phyloP scores from a whole-genome alignment of 2,113 vertebrate genomes.

The Festucalex cinctus region DNA sequence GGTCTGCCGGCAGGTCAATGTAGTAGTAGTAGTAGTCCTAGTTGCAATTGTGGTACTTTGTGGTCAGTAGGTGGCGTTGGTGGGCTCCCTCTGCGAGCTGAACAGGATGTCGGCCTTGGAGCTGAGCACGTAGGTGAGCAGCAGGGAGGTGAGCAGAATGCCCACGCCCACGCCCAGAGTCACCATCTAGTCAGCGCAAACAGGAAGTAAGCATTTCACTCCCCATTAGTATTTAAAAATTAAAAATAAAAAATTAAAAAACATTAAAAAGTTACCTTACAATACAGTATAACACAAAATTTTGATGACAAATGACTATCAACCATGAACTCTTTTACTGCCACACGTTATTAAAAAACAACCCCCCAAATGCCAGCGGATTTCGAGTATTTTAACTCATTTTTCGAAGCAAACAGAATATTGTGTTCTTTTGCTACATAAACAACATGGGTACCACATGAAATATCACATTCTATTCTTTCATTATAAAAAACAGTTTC shows the following conservation, averaged over 20 bases:
- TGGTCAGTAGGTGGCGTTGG: conserved; percentile 81
- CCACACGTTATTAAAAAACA: too few species aligned
- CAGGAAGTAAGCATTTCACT: neutral
- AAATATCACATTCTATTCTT: too few species aligned
- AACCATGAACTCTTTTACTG: too few species aligned
- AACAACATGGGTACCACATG: too few species aligned
- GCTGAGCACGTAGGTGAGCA: conserved; percentile 84
- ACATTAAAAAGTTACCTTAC: too few species aligned
- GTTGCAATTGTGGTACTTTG: conserved; percentile 39
- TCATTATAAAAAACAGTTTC: too few species aligned
- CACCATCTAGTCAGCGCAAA: conserved; percentile 71
- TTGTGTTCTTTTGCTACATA: too few species aligned
- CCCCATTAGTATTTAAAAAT: too few species aligned
- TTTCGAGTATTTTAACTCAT: too few species aligned
- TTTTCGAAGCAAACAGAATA: too few species aligned
- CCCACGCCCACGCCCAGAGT: conserved; percentile 81
- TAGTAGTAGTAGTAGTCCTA: conserved; percentile 34
- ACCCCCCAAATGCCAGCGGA: too few species aligned
- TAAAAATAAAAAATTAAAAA: neutral
- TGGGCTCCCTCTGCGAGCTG: conserved; percentile 72
- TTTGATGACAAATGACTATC: too few species aligned
- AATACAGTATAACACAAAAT: neutral
- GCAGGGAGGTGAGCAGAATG: conserved; percentile 79
- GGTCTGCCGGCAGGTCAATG: conserved; percentile 17
- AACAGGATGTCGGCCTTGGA: conserved; percentile 89